These are phyloP conservation scores for Lasiurus borealis DNA, from an alignment of 2,113 vertebrate genomes.

Conservation along the genomic window DNA sequence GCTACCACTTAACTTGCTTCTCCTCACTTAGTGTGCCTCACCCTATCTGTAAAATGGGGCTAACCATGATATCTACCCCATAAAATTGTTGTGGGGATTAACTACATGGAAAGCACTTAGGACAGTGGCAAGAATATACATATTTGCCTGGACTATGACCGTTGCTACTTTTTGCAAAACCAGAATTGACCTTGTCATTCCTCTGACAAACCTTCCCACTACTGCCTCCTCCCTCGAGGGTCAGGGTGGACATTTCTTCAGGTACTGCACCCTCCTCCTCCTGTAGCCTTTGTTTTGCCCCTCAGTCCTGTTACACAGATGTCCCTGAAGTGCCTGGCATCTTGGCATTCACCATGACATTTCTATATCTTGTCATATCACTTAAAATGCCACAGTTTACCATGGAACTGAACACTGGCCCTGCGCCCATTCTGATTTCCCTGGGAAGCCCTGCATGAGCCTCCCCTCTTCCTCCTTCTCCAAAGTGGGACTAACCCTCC, in stretches of 20 bases:
- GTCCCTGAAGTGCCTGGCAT: not conserved
- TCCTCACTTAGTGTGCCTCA: not conserved
- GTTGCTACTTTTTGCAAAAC: not conserved
- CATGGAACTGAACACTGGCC: not conserved
- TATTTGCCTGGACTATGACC: not conserved
- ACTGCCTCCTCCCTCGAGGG: accelerated
- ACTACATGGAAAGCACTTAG: not conserved
- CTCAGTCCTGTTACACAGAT: not conserved
- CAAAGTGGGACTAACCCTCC: not conserved
- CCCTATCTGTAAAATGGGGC: not conserved
- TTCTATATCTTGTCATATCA: not conserved
- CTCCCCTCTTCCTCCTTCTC: not conserved
- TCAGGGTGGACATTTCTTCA: not conserved
- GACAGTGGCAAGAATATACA: not conserved
- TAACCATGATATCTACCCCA: not conserved
- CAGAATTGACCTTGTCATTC: not conserved
- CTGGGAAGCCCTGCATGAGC: not conserved
- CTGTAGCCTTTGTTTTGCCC: not conserved
- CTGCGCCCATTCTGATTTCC: not conserved
- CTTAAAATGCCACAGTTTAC: not conserved
- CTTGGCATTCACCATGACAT: not conserved
- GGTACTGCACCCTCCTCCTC: not conserved
- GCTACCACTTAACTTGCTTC: not conserved
- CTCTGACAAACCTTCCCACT: not conserved
- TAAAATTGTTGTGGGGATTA: too few species aligned